These are phyloP conservation scores for Eurois occulta DNA, from an alignment of 2,888 invertebrate genomes.

Conservation along the genomic window DNA sequence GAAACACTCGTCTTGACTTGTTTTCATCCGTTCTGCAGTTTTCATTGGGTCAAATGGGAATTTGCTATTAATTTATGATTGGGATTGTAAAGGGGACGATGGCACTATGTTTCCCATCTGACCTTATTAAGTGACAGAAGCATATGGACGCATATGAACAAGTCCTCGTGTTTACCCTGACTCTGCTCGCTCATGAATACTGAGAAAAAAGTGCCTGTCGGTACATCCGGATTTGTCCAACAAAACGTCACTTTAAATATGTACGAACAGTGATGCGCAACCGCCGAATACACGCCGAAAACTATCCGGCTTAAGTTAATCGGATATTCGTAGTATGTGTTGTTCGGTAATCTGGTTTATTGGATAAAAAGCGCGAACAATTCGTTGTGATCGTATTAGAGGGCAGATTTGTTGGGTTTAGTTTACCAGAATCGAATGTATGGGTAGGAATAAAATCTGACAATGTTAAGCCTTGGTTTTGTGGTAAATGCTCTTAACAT, in stretches of 20 bases:
- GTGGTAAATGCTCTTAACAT: neutral
- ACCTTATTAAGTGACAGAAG: neutral
- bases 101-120: neutral
- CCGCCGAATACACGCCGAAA: slow-evolving; percentile 29
- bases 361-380: slow-evolving; percentile 53
- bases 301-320: slow-evolving; percentile 62
- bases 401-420: slow-evolving; percentile 46
- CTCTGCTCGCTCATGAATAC: slow-evolving; percentile 24
- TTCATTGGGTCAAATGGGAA: neutral
- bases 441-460: slow-evolving; percentile 14
- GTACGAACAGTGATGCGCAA: slow-evolving; percentile 50
- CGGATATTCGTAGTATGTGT: slow-evolving; percentile 59
- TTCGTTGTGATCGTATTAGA: slow-evolving; percentile 49
- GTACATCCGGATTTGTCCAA: slow-evolving; percentile 43
- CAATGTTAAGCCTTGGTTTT: slow-evolving; percentile 1
- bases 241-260: slow-evolving; percentile 54
- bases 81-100: neutral
- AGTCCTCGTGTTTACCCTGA: slow-evolving; percentile 12
- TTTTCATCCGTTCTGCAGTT: neutral
- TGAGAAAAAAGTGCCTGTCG: slow-evolving; percentile 20
- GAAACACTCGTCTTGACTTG: slow-evolving; percentile 20
- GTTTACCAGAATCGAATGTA: slow-evolving; percentile 35
- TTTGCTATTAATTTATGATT: neutral
- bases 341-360: slow-evolving; percentile 56
- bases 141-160: neutral